Conservation (phyloP, 2,113 vertebrate species). For the Theristicus caerulescens region DNA sequence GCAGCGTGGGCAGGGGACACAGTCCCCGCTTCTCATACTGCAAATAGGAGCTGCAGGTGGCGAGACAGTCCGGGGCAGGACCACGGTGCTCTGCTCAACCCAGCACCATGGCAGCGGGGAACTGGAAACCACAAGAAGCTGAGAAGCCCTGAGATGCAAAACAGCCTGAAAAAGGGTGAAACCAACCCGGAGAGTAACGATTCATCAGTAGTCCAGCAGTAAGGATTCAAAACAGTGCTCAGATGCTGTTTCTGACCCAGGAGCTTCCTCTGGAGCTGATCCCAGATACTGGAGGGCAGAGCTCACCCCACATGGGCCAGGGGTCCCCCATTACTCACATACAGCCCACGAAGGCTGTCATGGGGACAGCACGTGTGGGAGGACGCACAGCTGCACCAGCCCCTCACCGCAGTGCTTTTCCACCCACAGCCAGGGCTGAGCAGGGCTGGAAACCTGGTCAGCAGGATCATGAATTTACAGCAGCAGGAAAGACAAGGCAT, state of each 20-base stretch:
- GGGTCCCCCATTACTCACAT: accelerated
- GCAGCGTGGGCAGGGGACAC: background rate
- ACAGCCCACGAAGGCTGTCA: background rate
- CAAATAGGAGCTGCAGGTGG: background rate
- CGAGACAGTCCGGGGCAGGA: background rate
- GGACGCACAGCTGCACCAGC: background rate
- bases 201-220: background rate
- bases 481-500: background rate
- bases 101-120: background rate
- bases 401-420: background rate
- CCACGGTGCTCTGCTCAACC: background rate
- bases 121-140: background rate
- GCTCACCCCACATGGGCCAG: background rate
- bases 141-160: background rate
- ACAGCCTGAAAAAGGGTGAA: background rate
- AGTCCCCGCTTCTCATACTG: background rate
- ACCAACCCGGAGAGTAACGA: background rate
- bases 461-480: background rate
- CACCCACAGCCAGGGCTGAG: background rate
- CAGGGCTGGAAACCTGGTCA: background rate
- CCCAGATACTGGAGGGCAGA: background rate
- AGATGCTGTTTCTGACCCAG: background rate
- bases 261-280: background rate
- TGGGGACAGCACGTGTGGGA: accelerated
- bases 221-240: background rate